Conservation (phyloP, 1,140 invertebrate species). For the Notospermus geniculatus region DNA sequence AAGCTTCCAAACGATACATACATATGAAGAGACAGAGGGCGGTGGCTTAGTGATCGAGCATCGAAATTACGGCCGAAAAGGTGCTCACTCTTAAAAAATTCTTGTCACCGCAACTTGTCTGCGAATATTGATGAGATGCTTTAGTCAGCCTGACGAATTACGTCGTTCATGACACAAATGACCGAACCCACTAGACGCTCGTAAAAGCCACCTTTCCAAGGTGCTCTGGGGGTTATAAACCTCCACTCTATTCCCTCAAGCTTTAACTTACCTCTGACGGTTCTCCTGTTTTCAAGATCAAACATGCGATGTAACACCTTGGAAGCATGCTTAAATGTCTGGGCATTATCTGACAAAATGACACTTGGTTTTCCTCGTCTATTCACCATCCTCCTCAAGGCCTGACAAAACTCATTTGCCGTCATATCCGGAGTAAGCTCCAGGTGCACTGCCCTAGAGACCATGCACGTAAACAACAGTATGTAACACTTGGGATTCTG, state of each 20-base stretch:
- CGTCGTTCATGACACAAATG: no score
- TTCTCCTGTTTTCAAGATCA: background rate
- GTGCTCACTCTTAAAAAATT: no score
- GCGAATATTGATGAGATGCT: no score
- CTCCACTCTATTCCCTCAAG: background rate
- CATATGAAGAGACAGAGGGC: no score
- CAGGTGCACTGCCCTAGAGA: background rate
- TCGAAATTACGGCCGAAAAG: no score
- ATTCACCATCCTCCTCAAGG: background rate
- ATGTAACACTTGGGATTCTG: background rate
- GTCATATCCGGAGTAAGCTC: slow-evolving; percentile 1
- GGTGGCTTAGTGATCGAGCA: no score
- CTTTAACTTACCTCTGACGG: background rate
- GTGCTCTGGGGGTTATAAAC: slow-evolving; percentile 1
- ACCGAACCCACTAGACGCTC: slow-evolving; percentile 6
- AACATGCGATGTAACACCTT: slow-evolving; percentile 4
- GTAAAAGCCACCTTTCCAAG: slow-evolving; percentile 2
- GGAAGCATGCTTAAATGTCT: background rate
- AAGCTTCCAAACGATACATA: no score
- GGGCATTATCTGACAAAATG: slow-evolving; percentile 7
- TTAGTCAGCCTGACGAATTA: no score
- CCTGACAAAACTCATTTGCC: background rate
- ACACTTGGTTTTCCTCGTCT: background rate
- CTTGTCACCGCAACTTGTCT: no score
- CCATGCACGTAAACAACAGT: slow-evolving; percentile 2